Evolutionary conservation across 2,113 vertebrate species (phyloP), one percentile per base, ranked within the genome.

Genomic region (Serilophus lunatus): DNA sequence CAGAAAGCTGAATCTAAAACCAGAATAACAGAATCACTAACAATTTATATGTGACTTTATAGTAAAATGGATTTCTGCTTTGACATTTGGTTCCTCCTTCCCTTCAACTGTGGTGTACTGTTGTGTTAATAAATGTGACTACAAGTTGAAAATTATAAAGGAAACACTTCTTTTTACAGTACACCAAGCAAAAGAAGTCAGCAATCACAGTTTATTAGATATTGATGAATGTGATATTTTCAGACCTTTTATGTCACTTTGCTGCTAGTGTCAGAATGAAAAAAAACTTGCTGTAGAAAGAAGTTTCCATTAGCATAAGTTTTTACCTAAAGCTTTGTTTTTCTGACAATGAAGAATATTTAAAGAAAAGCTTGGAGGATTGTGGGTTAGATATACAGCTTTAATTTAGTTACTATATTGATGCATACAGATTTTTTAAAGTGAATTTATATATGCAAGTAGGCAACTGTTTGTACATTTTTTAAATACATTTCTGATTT

Each of bases 21-120:
- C 8, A 36, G 3, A 28, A 33, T 49, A 47, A 29, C 7, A 47
- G 18, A 64, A 50, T 57, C 79, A 1, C 9, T 6, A 40, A 35
- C 3, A 70, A 33, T 70, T 61, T 40, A 29, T 45, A 38, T 61
- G 10, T 61, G 28, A 65, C 9, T 35, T 54, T 31, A 56, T 23
- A 81, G 16, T 59, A 77, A 61, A 54, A 84, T 19, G 3, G 6
- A 57, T 77, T 89, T 84, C 7, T 78, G 2, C 12, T 77, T 64
- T 0, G 1, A 8, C 0, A 1, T 57, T 66, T 65, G 4, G 6
- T 12, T 6, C 11, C 2, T 20, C 25, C 25, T 16, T 64, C 11
- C 25, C 36, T 18, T 23, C 15, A 9, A 3, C 16, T 9, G 16
- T 49, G 13, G 31, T 63, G 3, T 53, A 29, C 18, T 35, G 2